Base-by-base conservation (phyloP, 2,888 invertebrate species). In the Stenotaenia linearis region DNA sequence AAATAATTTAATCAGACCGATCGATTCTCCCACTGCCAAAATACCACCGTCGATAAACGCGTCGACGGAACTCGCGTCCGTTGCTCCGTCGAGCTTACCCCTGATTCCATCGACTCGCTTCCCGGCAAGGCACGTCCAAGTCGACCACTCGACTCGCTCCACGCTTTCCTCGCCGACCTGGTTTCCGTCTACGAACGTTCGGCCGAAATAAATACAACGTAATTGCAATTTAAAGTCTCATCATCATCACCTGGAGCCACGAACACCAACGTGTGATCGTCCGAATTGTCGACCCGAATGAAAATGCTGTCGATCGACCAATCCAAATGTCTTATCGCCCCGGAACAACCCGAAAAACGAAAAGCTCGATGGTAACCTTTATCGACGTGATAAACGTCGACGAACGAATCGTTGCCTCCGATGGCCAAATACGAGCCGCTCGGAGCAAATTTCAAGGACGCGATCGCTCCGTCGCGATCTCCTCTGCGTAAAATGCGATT, bases 321-420 rank as follows among this genome's bases (percentile, higher is more conserved):
- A 83, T 88, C 88, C n/a, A 88, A 79, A 81, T 87, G 87, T 0
- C 86, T 87, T 81, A 87, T 86, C 82, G 86, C 86, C 82, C 86
- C 86, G n/a, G 86, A 86, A 81, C 83, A 86, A 1, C 87, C 87
- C 1, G 83, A 82, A 80, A 87, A 87, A 7, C 84, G 84, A 5
- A 85, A 85, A 21, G 80, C 77, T 23, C 82, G 80, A 61, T 81
- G 79, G 61, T 82, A 83, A 9, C 84, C 82, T 82, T 86, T 85
- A 7, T 84, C 84, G 10, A 84, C 84, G 0, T 85, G 83, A 82
- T 87, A 87, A 61, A 87, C 84, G 81, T 87, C 87, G 15, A 87
- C 86, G 83, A 85, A 86, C 80, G 86, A 86, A 82, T 87, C 87
- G 82, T 87, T 86, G 30, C 87, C 87, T 1, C 85, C 87, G 3